These are phyloP conservation scores for Stenchaetothrips biformis DNA, from an alignment of 2,888 invertebrate species.

Conservation along the genomic window DNA sequence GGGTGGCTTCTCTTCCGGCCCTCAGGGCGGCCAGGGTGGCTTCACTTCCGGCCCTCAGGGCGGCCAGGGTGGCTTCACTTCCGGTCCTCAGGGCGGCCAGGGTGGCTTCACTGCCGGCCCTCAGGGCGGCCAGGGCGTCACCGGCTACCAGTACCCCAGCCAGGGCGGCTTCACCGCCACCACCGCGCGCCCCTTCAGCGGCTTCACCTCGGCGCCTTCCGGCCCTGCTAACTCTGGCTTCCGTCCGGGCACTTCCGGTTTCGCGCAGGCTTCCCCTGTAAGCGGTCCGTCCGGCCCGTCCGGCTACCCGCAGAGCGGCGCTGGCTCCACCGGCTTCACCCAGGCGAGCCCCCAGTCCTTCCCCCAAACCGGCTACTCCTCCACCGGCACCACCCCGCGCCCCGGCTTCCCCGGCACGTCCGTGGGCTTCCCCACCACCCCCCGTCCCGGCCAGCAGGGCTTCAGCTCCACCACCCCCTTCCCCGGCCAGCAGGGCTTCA, in stretches of 20 bases:
- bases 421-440: not conserved
- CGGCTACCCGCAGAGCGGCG: constrained; percentile 38
- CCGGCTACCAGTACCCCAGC: constrained; percentile 3
- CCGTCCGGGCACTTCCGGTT: not conserved
- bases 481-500: constrained; percentile 1
- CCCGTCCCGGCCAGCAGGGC: not conserved
- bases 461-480: not conserved
- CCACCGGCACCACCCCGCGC: not conserved
- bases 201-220: constrained; percentile 39
- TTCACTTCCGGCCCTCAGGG: too few relatives aligned
- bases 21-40: not conserved
- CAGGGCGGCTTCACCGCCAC: not conserved
- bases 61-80: constrained; percentile 35
- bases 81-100: constrained; percentile 27
- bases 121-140: not conserved
- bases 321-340: constrained; percentile 31
- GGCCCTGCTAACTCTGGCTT: constrained; percentile 26
- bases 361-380: not conserved
- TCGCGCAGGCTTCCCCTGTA: constrained; percentile 35
- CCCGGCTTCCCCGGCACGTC: not conserved
- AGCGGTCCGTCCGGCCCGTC: constrained; percentile 34
- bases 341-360: not conserved
- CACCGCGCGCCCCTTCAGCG: constrained; percentile 28
- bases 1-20: not conserved
- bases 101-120: not conserved